These are phyloP conservation scores for Cheilosia pagana DNA, from an alignment of 2,888 invertebrate genomes.

Conservation along the genomic window DNA sequence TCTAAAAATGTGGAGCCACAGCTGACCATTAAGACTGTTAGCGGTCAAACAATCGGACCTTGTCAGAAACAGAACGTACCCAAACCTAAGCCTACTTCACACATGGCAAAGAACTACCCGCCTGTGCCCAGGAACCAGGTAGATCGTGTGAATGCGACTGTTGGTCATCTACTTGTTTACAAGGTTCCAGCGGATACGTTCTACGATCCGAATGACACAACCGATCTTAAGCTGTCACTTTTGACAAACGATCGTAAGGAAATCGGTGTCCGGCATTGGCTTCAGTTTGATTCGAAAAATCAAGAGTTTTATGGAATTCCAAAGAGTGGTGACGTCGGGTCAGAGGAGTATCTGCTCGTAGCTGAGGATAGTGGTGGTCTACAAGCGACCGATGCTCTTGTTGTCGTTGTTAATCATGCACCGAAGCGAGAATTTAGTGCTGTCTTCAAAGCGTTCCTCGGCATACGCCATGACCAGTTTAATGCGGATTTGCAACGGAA, in stretches of 20 bases:
- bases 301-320: slow-evolving; percentile 96
- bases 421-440: slow-evolving; percentile 88
- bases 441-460: slow-evolving; percentile 92
- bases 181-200: slow-evolving; percentile 95
- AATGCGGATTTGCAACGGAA: slow-evolving; percentile 91
- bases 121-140: slow-evolving; percentile 93
- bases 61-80: slow-evolving; percentile 86
- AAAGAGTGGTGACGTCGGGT: slow-evolving; percentile 88
- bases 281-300: slow-evolving; percentile 94
- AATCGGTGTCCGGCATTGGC: slow-evolving; percentile 89
- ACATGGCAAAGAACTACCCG: slow-evolving; percentile 87
- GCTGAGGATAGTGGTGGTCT: slow-evolving; percentile 90
- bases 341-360: slow-evolving; percentile 90
- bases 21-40: slow-evolving; percentile 87
- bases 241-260: slow-evolving; percentile 89
- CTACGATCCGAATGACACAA: slow-evolving; percentile 94
- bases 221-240: slow-evolving; percentile 89
- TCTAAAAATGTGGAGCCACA: slow-evolving; percentile 87
- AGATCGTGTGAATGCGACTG: slow-evolving; percentile 91
- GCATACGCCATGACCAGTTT: slow-evolving; percentile 88
- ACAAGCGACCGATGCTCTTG: slow-evolving; percentile 91
- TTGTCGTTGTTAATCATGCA: slow-evolving; percentile 89
- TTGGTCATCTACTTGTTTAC: slow-evolving; percentile 91
- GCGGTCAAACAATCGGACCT: slow-evolving; percentile 87
- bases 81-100: slow-evolving; percentile 85